A percentile compares a stretch with the other conserved stretches of the same genome.
Conservation (phyloP, 2,888 invertebrate species). For the Nemoura dubitans region DNA sequence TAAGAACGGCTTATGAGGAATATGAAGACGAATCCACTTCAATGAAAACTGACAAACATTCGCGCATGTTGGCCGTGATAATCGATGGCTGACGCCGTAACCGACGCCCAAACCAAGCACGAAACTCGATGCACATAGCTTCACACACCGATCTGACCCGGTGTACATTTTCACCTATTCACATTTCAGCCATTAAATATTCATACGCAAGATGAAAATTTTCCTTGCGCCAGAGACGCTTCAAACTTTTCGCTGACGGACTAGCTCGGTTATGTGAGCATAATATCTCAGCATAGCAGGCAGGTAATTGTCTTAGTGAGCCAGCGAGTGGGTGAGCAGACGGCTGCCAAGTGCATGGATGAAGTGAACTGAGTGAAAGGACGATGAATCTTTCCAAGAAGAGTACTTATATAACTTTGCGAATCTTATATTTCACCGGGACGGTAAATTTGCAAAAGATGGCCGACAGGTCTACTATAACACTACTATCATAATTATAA, state of each 20-base stretch:
- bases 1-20: neutral
- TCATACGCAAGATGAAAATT: neutral
- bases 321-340: neutral
- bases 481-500: constrained; percentile 12
- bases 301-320: neutral
- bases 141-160: neutral
- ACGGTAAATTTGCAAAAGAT: neutral
- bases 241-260: neutral
- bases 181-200: neutral
- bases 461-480: neutral
- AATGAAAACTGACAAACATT: neutral
- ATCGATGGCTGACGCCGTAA: too few species aligned
- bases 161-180: neutral
- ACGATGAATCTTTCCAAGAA: neutral
- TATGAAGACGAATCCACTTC: neutral
- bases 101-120: neutral
- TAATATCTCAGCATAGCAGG: neutral
- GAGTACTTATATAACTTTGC: neutral
- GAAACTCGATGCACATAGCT: neutral
- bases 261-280: neutral
- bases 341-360: neutral
- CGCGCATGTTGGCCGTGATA: neutral
- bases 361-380: neutral
- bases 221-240: neutral
- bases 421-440: neutral